These are phyloP conservation scores for Oncorhynchus tshawytscha DNA, from an alignment of 2,113 vertebrate genomes.

Conservation along the genomic window DNA sequence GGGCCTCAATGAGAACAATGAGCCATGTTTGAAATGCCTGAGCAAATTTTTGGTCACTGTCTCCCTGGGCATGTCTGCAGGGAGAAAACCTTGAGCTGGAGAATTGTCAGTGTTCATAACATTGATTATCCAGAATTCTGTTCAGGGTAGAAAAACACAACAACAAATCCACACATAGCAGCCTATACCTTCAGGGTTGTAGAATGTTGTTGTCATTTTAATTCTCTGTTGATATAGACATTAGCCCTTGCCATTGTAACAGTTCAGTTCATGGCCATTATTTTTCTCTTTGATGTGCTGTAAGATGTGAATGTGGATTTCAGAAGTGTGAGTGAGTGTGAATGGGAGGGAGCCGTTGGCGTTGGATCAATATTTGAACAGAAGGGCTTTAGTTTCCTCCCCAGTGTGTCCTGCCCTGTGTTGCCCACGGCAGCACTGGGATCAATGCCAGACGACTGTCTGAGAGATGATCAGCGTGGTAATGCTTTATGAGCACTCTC, in stretches of 20 bases:
- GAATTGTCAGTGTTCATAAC: background rate
- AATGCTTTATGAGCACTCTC: constrained; percentile 12
- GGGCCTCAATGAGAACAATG: too few relatives aligned
- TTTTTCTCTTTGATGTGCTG: background rate
- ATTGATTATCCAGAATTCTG: background rate
- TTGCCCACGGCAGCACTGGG: constrained; percentile 2
- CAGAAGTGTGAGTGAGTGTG: constrained; percentile 35
- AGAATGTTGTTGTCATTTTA: background rate
- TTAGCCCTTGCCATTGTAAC: constrained; percentile 26
- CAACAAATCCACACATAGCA: background rate
- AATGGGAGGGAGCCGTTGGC: constrained; percentile 48
- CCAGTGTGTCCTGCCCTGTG: constrained; percentile 21
- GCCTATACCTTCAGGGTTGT: too few relatives aligned
- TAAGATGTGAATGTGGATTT: constrained; percentile 11
- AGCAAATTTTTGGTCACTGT: too few relatives aligned
- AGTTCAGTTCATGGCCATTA: constrained; percentile 2
- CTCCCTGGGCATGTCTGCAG: too few relatives aligned
- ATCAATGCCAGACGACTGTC: background rate
- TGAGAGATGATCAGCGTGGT: constrained; percentile 4
- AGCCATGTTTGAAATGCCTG: too few relatives aligned
- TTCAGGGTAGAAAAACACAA: background rate
- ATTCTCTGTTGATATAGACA: constrained; percentile 4
- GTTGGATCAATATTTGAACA: constrained; percentile 65
- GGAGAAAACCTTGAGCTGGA: background rate
- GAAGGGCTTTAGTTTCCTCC: constrained; percentile 52